Evolutionary conservation across 92 coral and sea anemone species (phyloP), one percentile per base, ranked within the genome.

Genomic region (Ricordea florida): DNA sequence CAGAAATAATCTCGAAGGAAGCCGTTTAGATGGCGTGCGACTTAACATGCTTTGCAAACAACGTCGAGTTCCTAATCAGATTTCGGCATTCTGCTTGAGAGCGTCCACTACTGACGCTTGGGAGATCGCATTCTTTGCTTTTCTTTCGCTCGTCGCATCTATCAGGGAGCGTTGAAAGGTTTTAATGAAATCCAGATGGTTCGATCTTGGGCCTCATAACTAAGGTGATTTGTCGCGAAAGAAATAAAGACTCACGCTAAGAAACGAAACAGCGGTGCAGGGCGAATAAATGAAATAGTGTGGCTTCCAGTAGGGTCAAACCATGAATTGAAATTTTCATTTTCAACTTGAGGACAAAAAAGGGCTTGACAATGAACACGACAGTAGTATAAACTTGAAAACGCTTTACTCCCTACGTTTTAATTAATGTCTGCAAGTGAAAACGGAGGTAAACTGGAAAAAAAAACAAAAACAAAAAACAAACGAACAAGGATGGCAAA

Each of bases 161-260:
- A 69, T 48, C 49, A 69, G 3, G 13, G 23, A 9, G 77, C 10
- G 77, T 3, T 53, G 77, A 70, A n/a, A 27, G 62, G 25, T n/a
- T 28, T 69, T 16, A 38, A 38, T 25, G 10, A 20, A 10, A 13
- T 70, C 65, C 77, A 70, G 77, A 53, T 70, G 77, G 40, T 18
- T 1, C 10, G 20, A 17, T 40, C 21, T 2, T 38, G 41, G 38
- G 6, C 65, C 30, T 70, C 77, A 51, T 53, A 1, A 22, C 32
- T n/a, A 17, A 6, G 42, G 60, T 23, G n/a, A 16, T 16, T 0
- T 3, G 64, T 69, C 65, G 56, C 77, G 64, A 26, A 6, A 69
- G 17, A 51, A n/a, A 2, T 5, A 16, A 28, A 53, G 34, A 38
- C 3, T 69, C 76, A 52, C 51, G 20, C 64, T 5, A 53, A 23